Evolutionary conservation across 2,888 invertebrate species (phyloP).

Genomic region (Ametastegia equiseti): DNA sequence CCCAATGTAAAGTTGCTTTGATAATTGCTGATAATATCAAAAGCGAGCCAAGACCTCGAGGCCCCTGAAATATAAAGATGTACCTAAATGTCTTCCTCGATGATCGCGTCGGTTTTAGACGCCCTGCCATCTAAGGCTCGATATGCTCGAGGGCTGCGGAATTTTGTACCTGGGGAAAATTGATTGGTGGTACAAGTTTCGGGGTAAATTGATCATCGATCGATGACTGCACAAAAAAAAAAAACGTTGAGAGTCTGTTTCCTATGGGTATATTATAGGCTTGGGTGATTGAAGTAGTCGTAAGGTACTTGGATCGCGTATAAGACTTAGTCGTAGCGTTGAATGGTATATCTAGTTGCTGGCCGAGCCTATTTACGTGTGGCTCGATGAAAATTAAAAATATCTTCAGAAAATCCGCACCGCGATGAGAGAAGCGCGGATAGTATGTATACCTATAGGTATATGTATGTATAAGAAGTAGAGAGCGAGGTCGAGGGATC

Average conservation of each 20-base stretch:
- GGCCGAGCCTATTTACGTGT: constrained; percentile 29
- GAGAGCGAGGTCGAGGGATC: constrained; percentile 26
- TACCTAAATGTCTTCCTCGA: neutral
- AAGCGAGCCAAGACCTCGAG: constrained; percentile 31
- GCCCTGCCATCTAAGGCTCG: constrained; percentile 43
- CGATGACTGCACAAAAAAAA: neutral
- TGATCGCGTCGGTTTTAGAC: constrained; percentile 14
- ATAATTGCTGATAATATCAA: constrained; percentile 28
- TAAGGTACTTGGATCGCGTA: no score
- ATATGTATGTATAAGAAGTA: no score
- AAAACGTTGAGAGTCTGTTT: no score
- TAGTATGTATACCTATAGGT: no score
- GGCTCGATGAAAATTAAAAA: constrained; percentile 42
- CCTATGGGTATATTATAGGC: no score
- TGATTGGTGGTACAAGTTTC: neutral
- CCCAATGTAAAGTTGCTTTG: neutral
- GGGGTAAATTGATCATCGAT: neutral
- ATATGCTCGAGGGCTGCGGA: constrained; percentile 17
- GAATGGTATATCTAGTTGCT: constrained; percentile 13
- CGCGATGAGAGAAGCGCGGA: neutral
- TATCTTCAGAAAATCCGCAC: constrained; percentile 11
- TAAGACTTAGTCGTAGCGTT: no score
- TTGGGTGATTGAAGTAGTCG: no score
- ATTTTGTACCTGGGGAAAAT: neutral
- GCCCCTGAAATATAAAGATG: constrained; percentile 13